A percentile compares a stretch with the other conserved stretches of the same genome.
Conservation (phyloP, 2,888 invertebrate species). For the Bellardia pandia region DNA sequence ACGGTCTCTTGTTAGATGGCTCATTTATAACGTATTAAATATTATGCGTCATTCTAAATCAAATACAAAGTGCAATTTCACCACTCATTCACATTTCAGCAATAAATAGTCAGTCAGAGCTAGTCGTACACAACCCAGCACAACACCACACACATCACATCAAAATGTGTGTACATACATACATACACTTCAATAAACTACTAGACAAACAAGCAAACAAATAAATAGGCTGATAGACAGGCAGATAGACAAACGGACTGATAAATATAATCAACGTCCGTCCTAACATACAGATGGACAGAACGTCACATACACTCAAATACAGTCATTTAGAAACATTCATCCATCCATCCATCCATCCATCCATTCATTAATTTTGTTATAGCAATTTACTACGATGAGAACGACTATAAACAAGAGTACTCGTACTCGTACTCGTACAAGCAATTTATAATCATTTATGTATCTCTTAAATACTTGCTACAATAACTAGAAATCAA, state of each 20-base stretch:
- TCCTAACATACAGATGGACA: conserved; percentile 1
- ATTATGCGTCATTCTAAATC: conserved; percentile 70
- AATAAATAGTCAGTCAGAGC: conserved; percentile 19
- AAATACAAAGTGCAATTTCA: conserved; percentile 73
- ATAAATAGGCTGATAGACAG: background rate
- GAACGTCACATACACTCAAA: background rate
- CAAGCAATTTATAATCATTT: conserved; percentile 38
- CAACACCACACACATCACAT: conserved; percentile 3
- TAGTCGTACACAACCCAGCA: background rate
- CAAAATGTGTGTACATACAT: background rate
- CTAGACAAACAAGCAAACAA: conserved; percentile 33
- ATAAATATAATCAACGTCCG: conserved; percentile 9
- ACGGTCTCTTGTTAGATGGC: conserved; percentile 47
- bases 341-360: background rate
- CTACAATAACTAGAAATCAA: conserved; percentile 23
- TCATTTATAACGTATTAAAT: conserved; percentile 54
- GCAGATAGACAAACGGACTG: conserved; percentile 16
- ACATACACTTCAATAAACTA: background rate
- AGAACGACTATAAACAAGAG: background rate
- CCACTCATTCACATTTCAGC: conserved; percentile 47
- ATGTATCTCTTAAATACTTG: conserved; percentile 27
- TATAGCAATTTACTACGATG: conserved; percentile 51
- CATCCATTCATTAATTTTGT: conserved; percentile 56
- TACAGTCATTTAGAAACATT: conserved; percentile 3
- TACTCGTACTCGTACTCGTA: background rate